Evolutionary conservation across 2,888 invertebrate genomes (phyloP).

Genomic region (Leistus spinibarbis): DNA sequence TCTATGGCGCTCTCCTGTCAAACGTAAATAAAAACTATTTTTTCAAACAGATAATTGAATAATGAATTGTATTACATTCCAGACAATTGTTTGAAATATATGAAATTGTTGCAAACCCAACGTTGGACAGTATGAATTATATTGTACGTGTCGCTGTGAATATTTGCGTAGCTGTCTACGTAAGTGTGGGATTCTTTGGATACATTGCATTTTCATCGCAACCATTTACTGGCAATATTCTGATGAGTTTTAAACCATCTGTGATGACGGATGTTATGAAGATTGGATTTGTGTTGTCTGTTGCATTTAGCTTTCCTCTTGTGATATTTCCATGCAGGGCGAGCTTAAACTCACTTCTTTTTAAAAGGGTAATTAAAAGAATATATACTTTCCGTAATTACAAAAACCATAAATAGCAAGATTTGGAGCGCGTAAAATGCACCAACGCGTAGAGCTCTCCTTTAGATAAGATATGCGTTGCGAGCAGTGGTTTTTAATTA

Average conservation of each 20-base stretch:
- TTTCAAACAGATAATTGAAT: neutral
- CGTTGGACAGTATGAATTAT: constrained; percentile 85
- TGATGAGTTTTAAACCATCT: constrained; percentile 84
- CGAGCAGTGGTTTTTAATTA: no score
- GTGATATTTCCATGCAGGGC: constrained; percentile 96
- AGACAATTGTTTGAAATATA: constrained; percentile 93
- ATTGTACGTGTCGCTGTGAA: constrained; percentile 89
- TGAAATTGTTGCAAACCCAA: constrained; percentile 85
- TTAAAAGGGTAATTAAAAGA: constrained; percentile 56
- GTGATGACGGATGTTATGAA: constrained; percentile 88
- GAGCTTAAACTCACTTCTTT: constrained; percentile 89
- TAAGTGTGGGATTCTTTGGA: constrained; percentile 91
- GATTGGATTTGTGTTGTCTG: constrained; percentile 91
- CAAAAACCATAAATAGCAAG: no score
- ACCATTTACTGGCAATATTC: constrained; percentile 84
- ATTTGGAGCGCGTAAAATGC: no score
- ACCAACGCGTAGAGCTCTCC: no score
- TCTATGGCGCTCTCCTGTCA: constrained; percentile 97
- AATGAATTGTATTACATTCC: constrained; percentile 47
- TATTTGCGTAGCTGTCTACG: constrained; percentile 88
- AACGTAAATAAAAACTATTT: constrained; percentile 66
- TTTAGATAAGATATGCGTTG: no score
- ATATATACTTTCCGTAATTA: neutral
- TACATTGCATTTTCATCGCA: constrained; percentile 81
- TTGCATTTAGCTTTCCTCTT: constrained; percentile 95